These are phyloP conservation scores for Aspidiotus rigidus DNA, from an alignment of 2,888 invertebrate genomes.

Conservation along the genomic window DNA sequence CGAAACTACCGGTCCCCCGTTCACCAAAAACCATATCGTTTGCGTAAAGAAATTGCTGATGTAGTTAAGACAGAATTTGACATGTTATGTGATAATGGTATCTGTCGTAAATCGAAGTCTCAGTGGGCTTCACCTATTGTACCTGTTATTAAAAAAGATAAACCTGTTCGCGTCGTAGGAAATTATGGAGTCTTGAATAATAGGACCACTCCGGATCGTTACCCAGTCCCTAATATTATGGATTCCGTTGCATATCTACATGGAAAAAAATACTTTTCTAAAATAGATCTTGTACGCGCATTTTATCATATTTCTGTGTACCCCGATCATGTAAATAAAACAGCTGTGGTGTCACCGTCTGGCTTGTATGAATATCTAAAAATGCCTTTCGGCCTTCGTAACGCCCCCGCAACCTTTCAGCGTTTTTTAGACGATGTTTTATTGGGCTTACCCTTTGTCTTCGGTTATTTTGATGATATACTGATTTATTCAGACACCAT, in stretches of 20 bases:
- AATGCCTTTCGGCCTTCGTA: no score
- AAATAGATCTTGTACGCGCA: no score
- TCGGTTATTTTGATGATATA: no score
- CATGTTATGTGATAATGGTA: no score
- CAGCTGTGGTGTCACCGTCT: not conserved
- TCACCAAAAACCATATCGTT: no score
- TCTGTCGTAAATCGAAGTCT: no score
- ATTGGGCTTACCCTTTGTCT: no score
- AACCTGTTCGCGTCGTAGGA: not conserved
- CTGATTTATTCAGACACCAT: not conserved
- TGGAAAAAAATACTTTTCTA: not conserved
- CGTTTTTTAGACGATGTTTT: no score
- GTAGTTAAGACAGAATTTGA: no score
- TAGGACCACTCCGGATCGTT: constrained; percentile 4
- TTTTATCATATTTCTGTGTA: not conserved
- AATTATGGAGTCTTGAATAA: constrained; percentile 3
- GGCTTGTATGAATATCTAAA: constrained; percentile 1
- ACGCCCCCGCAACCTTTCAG: constrained; percentile 3
- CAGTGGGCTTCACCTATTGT: constrained; percentile 3
- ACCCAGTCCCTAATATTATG: not conserved
- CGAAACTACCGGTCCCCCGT: no score
- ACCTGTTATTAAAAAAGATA: not conserved
- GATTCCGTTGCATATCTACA: not conserved
- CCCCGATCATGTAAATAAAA: not conserved
- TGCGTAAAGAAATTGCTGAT: no score